These are phyloP conservation scores for Hirtodrosophila alboralis DNA, from an alignment of 2,888 invertebrate species.

Conservation along the genomic window DNA sequence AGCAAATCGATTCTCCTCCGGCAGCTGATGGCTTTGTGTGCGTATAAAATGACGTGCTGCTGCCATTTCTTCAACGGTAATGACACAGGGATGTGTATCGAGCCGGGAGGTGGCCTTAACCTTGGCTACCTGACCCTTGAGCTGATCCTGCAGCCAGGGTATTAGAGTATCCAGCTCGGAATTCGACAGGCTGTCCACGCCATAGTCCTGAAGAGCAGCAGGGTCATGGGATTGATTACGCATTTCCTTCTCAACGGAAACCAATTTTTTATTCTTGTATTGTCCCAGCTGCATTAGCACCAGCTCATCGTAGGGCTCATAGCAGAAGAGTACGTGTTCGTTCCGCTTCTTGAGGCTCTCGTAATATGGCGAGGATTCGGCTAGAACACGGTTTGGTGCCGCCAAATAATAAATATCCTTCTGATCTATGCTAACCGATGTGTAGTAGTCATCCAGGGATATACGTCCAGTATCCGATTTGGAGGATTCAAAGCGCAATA, in stretches of 20 bases:
- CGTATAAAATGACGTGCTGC: constrained; percentile 97
- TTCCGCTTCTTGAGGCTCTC: constrained; percentile 95
- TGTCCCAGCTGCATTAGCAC: constrained; percentile 93
- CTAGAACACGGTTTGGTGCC: constrained; percentile 96
- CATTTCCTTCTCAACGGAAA: constrained; percentile 97
- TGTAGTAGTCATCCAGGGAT: constrained; percentile 92
- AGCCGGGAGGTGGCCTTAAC: constrained; percentile 93
- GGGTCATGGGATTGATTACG: constrained; percentile 86
- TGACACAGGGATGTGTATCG: constrained; percentile 95
- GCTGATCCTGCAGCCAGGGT: constrained; percentile 90
- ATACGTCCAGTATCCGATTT: constrained; percentile 87
- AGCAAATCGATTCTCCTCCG: constrained; percentile 92
- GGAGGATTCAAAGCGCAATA: constrained; percentile 96
- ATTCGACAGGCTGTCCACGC: constrained; percentile 89
- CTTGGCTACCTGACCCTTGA: constrained; percentile 91
- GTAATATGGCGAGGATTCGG: constrained; percentile 97
- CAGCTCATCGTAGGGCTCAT: constrained; percentile 98
- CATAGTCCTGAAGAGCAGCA: constrained; percentile 86
- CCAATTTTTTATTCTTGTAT: constrained; percentile 90
- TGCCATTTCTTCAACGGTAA: constrained; percentile 98
- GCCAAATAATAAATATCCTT: constrained; percentile 96
- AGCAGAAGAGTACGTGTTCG: constrained; percentile 96
- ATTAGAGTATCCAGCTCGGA: constrained; percentile 91
- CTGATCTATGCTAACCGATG: constrained; percentile 88
- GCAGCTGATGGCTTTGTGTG: constrained; percentile 92